Evolutionary conservation across 2,888 invertebrate genomes (phyloP).

Genomic region (Heteromurus nitidus): DNA sequence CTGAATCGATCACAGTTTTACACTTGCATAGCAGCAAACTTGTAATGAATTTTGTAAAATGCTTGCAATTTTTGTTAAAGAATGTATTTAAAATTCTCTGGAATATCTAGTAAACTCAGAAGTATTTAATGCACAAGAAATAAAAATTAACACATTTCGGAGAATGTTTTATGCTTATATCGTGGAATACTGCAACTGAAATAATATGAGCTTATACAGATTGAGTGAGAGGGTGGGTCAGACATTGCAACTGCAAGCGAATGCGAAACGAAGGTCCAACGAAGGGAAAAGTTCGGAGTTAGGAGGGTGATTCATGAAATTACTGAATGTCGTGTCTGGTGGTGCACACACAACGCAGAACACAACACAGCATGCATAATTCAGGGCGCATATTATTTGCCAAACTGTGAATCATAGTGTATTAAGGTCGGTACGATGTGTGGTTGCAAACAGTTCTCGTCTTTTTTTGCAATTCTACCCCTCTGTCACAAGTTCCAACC

Average conservation of each 20-base stretch:
- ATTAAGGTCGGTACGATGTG: background rate
- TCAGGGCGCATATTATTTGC: conserved; percentile 12
- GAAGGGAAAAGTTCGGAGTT: conserved; percentile 3
- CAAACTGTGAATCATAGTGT: conserved; percentile 13
- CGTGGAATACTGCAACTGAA: no score
- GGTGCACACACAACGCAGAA: background rate
- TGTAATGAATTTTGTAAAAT: no score
- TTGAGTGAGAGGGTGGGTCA: conserved; percentile 4
- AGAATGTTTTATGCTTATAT: no score
- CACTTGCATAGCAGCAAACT: no score
- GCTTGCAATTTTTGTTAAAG: no score
- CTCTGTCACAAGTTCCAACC: conserved; percentile 19
- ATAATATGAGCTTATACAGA: no score
- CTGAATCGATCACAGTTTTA: no score
- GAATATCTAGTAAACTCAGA: no score
- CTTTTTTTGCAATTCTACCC: conserved; percentile 45
- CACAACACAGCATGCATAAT: background rate
- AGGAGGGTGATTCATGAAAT: conserved; percentile 45
- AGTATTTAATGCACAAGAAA: no score
- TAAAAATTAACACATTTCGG: no score
- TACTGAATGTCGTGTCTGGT: conserved; percentile 18
- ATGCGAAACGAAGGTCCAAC: conserved; percentile 15
- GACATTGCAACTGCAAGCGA: conserved; percentile 18
- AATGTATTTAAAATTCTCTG: no score
- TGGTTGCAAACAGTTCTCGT: background rate